Base-by-base conservation (phyloP, 2,797 vertebrate species). In the Aphelocoma californica region DNA sequence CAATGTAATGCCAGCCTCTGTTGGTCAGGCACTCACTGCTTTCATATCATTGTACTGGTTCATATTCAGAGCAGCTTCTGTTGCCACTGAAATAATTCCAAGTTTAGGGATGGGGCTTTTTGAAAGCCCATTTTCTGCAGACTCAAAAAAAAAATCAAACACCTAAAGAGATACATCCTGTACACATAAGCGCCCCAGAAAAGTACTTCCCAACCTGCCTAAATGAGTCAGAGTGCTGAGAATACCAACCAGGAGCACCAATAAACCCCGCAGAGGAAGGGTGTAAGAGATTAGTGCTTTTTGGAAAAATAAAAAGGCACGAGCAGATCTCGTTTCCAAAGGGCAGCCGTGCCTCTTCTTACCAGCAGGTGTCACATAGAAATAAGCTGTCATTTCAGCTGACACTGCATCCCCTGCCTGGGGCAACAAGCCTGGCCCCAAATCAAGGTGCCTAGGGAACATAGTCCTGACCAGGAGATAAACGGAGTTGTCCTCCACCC, bases 291-390 rank as follows among this genome's bases (percentile, higher is more conserved):
- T 3, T 6, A 21, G 1, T 2, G 12, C 6, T 44, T 56, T 50
- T 10, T 9, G 4, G 34, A 47, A 44, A 45, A 80, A 62, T 6
- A 28, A 70, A 73, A 82, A 51, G 20, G 34, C 53, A n/a, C 23
- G 14, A 61, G 44, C 42, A 36, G 36, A 26, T 18, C 28, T 15
- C 29, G 7, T 47, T 84, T 17, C 53, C 70, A 2, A 45, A 36
- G 51, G 67, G 64, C 25, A 64, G 88, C 67, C 72, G 1, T 91
- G 58, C 64, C 86, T 56, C 28, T 23, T 45, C 65, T 4, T 11
- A 79, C 95, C 91, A 93, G 93, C 87, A 96, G 96, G 57, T 92
- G 95, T 95, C 95, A 84, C 2, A 70, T 25, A 66, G 87, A 93
- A 93, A 69, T 92, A 53, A 91, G 45, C 2, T 44, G 79, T 71